A percentile compares a stretch with the other conserved stretches of the same genome.
Conservation (phyloP, 2,888 invertebrate species). For the Dryobotodes eremita region DNA sequence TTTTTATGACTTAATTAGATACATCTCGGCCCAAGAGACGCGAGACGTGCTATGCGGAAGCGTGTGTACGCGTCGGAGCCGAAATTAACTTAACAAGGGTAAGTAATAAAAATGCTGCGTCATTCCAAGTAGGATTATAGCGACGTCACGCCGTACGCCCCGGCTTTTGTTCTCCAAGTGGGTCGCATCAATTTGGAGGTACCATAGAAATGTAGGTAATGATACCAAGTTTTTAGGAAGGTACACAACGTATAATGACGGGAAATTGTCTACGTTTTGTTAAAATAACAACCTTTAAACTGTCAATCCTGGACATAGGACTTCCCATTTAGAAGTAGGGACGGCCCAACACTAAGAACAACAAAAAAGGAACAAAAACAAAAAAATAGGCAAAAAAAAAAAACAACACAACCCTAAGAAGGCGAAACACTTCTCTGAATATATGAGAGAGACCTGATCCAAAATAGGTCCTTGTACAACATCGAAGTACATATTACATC, state of each 20-base stretch:
- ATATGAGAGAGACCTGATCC: no score
- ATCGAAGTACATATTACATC: background rate
- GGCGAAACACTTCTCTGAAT: background rate
- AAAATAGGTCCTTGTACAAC: background rate
- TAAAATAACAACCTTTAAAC: background rate
- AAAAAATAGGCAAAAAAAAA: no score
- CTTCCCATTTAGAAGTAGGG: background rate
- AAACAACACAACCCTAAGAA: no score
- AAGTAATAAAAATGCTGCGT: slow-evolving; percentile 69
- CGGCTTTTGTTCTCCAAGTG: slow-evolving; percentile 59
- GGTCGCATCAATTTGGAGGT: slow-evolving; percentile 53
- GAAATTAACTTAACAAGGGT: slow-evolving; percentile 79
- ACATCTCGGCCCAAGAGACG: slow-evolving; percentile 78
- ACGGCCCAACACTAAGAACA: background rate
- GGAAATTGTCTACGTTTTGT: slow-evolving; percentile 5
- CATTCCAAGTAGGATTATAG: slow-evolving; percentile 62
- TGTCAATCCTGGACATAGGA: background rate
- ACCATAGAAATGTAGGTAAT: slow-evolving; percentile 34
- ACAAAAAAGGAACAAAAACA: no score
- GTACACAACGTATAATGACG: background rate
- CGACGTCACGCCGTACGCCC: slow-evolving; percentile 51
- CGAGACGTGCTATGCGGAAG: slow-evolving; percentile 72
- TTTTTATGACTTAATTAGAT: slow-evolving; percentile 88
- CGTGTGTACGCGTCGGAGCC: slow-evolving; percentile 73
- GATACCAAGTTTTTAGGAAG: slow-evolving; percentile 25